A percentile compares a stretch with the other conserved stretches of the same genome.
Conservation (phyloP, 2,113 vertebrate genomes). For the Myotis lucifugus region DNA sequence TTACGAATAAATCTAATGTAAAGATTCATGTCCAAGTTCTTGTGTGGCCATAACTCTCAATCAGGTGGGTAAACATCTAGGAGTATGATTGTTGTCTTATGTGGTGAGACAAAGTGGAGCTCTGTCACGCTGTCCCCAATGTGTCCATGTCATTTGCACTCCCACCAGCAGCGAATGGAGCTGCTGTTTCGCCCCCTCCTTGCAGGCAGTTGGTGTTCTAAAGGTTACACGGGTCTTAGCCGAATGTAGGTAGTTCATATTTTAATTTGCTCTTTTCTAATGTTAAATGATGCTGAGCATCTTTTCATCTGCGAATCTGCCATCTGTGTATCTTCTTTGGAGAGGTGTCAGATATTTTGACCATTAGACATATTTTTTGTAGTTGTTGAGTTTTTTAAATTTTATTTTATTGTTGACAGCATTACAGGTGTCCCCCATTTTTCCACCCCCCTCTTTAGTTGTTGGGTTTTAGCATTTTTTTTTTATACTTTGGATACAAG, state of each 20-base stretch:
- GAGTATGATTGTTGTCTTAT: background rate
- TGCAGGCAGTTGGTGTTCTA: background rate
- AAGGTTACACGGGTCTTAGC: background rate
- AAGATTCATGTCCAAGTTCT: background rate
- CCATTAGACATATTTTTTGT: background rate
- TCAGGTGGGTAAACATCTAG: background rate
- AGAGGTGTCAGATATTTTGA: background rate
- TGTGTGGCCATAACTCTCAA: background rate
- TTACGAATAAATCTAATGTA: background rate
- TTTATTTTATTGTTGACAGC: too few species aligned
- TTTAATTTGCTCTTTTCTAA: background rate
- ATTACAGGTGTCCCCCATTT: too few species aligned
- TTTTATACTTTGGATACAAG: background rate
- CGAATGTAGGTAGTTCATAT: background rate
- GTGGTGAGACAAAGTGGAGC: background rate
- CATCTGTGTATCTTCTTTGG: background rate
- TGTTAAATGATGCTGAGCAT: background rate
- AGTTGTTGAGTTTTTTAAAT: background rate
- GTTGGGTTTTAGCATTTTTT: background rate
- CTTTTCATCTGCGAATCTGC: background rate
- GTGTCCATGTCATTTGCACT: background rate
- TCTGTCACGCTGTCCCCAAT: background rate
- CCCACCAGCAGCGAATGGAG: background rate
- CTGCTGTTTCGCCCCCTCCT: too few species aligned
- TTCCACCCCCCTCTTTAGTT: background rate